phyloP scores from a whole-genome alignment of 2,797 vertebrate genomes.

The Scleropages formosus region DNA sequence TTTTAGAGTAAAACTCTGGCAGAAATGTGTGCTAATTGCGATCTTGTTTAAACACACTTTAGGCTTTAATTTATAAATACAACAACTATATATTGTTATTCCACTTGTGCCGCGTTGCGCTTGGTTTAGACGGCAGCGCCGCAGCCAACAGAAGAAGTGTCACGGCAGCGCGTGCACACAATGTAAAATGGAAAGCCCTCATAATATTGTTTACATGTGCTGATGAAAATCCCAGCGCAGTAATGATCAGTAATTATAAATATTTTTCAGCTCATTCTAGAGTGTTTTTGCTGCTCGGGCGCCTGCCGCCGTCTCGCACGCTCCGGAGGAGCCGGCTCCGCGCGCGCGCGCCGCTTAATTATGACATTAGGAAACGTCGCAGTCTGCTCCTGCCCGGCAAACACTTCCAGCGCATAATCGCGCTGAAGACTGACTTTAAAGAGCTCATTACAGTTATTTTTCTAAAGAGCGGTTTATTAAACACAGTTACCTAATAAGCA shows the following conservation, averaged over 20 bases:
- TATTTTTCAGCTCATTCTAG: conserved; percentile 22
- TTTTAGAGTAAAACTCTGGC: conserved; percentile 36
- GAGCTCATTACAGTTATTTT: conserved; percentile 94
- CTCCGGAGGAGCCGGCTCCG: conserved; percentile 43
- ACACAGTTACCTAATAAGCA: conserved; percentile 92
- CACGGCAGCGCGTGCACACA: not conserved
- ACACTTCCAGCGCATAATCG: conserved; percentile 87
- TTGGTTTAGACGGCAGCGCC: conserved; percentile 14
- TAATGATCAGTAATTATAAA: conserved; percentile 36
- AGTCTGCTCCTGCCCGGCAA: conserved; percentile 85
- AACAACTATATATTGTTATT: not conserved
- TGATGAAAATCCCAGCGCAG: conserved; percentile 26
- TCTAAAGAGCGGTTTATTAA: conserved; percentile 95
- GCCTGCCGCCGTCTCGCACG: not conserved
- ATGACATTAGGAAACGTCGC: conserved; percentile 92
- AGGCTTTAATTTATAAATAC: not conserved
- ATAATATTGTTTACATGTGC: conserved; percentile 26
- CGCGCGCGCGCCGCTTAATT: conserved; percentile 73
- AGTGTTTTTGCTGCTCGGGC: not conserved
- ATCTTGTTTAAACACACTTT: not conserved
- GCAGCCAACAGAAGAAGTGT: conserved; percentile 15
- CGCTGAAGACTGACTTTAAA: conserved; percentile 90
- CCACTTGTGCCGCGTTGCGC: not conserved
- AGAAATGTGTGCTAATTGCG: conserved; percentile 23
- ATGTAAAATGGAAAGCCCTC: conserved; percentile 25